Percentiles rank a stretch among this genome's conserved stretches.
phyloP scores from a whole-genome alignment of 2,888 invertebrate genomes.

The Trichopria drosophilae region DNA sequence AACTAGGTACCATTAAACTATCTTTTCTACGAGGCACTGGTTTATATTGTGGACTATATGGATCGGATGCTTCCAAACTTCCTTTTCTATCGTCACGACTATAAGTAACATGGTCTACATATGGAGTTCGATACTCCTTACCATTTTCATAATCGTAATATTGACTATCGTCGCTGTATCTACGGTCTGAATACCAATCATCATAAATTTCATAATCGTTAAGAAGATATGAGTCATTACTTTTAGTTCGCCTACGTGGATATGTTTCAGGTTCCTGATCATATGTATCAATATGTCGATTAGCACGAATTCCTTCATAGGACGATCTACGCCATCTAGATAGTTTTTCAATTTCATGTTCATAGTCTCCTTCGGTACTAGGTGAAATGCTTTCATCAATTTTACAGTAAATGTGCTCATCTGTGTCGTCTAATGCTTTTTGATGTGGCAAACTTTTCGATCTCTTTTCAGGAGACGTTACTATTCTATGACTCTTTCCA shows the following conservation, averaged over 20 bases:
- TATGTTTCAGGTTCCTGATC: no score
- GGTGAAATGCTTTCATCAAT: slow-evolving; percentile 64
- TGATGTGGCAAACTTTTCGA: slow-evolving; percentile 35
- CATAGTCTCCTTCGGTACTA: slow-evolving; percentile 32
- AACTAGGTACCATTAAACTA: slow-evolving; percentile 36
- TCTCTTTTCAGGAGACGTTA: slow-evolving; percentile 43
- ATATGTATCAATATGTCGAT: neutral
- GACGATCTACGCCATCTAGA: slow-evolving; percentile 33
- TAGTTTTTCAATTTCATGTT: slow-evolving; percentile 43
- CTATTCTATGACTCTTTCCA: slow-evolving; percentile 33
- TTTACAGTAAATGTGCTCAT: slow-evolving; percentile 58
- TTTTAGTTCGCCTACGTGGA: slow-evolving; percentile 45
- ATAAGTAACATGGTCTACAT: slow-evolving; percentile 15
- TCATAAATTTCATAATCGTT: slow-evolving; percentile 43
- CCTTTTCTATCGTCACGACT: no score
- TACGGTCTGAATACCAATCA: slow-evolving; percentile 41
- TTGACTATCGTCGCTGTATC: slow-evolving; percentile 36
- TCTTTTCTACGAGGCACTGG: no score
- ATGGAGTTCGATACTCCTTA: slow-evolving; percentile 31
- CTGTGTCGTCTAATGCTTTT: slow-evolving; percentile 37
- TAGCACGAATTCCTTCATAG: neutral
- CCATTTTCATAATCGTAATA: slow-evolving; percentile 27
- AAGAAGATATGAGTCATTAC: slow-evolving; percentile 49
- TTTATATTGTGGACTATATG: neutral
- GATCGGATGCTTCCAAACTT: neutral